Conservation (phyloP, 2,888 invertebrate species). For the Gandaritis pyraliata region DNA sequence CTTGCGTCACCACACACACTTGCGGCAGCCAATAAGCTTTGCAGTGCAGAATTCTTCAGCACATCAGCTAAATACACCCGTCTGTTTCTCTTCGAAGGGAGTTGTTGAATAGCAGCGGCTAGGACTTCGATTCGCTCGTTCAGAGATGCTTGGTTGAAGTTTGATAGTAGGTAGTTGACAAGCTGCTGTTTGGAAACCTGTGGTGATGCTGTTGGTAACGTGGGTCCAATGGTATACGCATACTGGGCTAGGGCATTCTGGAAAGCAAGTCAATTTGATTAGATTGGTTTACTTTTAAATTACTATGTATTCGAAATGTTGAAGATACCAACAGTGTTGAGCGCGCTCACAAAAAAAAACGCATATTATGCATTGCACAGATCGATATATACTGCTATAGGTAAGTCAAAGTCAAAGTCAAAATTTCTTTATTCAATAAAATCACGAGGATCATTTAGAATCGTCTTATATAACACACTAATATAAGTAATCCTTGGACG, state of each 20-base stretch:
- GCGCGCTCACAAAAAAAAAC: no score
- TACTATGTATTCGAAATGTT: no score
- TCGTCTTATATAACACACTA: no score
- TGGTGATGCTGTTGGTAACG: slow-evolving; percentile 2
- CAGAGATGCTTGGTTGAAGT: slow-evolving; percentile 36
- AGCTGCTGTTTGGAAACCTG: slow-evolving; percentile 28
- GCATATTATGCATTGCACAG: no score
- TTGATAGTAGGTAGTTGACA: slow-evolving; percentile 22
- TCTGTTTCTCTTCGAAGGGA: slow-evolving; percentile 44
- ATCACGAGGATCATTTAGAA: no score
- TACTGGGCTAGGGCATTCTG: slow-evolving; percentile 33
- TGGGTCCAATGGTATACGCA: slow-evolving; percentile 19
- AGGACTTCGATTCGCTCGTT: slow-evolving; percentile 47
- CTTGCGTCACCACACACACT: slow-evolving; percentile 39
- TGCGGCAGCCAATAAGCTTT: slow-evolving; percentile 52
- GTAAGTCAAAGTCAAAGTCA: no score
- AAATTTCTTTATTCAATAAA: no score
- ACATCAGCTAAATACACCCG: slow-evolving; percentile 52
- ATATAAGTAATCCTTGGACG: no score
- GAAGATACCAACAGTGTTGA: not conserved
- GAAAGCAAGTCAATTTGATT: slow-evolving; percentile 5
- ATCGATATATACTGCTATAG: no score
- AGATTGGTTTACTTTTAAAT: no score
- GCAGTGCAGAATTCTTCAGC: slow-evolving; percentile 53
- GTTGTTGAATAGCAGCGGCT: slow-evolving; percentile 46